Evolutionary conservation across 2,113 vertebrate species (phyloP).

Genomic region (Phaethornis superciliosus): DNA sequence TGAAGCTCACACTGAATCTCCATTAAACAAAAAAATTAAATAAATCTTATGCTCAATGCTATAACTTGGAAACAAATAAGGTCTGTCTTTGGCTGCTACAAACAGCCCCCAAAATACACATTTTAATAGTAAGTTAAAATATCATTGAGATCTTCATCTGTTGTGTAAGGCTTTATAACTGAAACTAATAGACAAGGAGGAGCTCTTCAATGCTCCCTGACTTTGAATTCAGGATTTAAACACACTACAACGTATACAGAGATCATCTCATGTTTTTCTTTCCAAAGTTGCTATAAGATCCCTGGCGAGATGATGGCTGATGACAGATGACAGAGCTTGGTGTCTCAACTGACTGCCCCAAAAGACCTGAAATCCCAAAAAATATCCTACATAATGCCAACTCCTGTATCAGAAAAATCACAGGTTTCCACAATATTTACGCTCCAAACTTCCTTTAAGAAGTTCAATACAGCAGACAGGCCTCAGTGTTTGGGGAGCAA

Average conservation of each 20-base stretch:
- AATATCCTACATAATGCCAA: constrained; percentile 44
- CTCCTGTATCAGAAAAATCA: neutral
- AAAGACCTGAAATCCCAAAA: constrained; percentile 66
- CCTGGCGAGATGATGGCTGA: constrained; percentile 77
- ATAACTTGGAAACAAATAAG: neutral
- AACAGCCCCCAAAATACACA: neutral
- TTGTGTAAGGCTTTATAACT: constrained; percentile 24
- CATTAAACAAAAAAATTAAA: neutral
- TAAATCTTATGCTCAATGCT: neutral
- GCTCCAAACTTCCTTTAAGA: neutral
- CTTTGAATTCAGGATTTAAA: constrained; percentile 62
- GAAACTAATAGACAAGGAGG: constrained; percentile 21
- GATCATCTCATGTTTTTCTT: constrained; percentile 72
- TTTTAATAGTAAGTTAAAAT: neutral
- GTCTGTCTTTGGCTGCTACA: neutral
- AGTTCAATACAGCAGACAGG: neutral
- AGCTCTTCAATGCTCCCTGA: neutral
- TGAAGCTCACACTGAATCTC: neutral
- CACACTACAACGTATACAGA: constrained; percentile 72
- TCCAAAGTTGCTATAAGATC: constrained; percentile 69
- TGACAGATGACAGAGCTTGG: constrained; percentile 75
- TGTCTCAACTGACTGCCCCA: constrained; percentile 70
- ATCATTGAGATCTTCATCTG: neutral
- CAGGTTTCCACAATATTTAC: neutral
- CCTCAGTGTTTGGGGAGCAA: neutral